Evolutionary conservation across 1,140 invertebrate species (phyloP).

Genomic region (Laupala kohalensis): DNA sequence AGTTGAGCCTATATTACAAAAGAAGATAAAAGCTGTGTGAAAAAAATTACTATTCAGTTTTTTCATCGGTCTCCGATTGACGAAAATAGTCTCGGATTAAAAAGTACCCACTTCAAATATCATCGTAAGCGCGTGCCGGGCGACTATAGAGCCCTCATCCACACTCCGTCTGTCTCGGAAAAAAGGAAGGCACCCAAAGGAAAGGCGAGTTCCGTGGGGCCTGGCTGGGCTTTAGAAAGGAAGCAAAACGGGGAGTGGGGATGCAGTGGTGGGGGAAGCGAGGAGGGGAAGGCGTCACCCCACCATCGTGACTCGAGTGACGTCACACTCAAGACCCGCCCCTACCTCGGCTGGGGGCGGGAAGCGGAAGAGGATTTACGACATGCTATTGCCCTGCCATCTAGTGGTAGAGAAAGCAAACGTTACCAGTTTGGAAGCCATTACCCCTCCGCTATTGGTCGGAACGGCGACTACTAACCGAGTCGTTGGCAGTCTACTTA

Average conservation of each 20-base stretch:
- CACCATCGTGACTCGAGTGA: background rate
- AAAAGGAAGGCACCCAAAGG: background rate
- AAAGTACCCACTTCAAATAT: too few species aligned
- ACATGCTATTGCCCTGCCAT: slow-evolving; percentile 14
- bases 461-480: slow-evolving; percentile 2
- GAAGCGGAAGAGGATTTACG: slow-evolving; percentile 14
- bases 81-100: too few species aligned
- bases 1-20: too few species aligned
- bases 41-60: too few species aligned
- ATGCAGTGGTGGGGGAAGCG: slow-evolving; percentile 5
- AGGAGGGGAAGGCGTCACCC: background rate
- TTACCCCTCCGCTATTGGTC: slow-evolving; percentile 4
- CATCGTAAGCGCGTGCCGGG: too few species aligned
- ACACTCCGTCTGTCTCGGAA: background rate
- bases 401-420: slow-evolving; percentile 12
- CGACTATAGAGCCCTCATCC: too few species aligned
- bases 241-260: background rate
- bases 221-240: background rate
- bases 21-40: too few species aligned
- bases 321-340: slow-evolving; percentile 13
- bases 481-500: slow-evolving; percentile 3
- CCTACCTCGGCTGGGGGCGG: slow-evolving; percentile 10
- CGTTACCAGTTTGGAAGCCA: slow-evolving; percentile 10
- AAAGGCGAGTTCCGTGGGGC: slow-evolving; percentile 1
- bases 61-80: too few species aligned